Percentiles rank a stretch among this genome's conserved stretches.
These are phyloP conservation scores for Trididemnum miniatum DNA, from an alignment of 23 tunicate species.

Conservation along the genomic window DNA sequence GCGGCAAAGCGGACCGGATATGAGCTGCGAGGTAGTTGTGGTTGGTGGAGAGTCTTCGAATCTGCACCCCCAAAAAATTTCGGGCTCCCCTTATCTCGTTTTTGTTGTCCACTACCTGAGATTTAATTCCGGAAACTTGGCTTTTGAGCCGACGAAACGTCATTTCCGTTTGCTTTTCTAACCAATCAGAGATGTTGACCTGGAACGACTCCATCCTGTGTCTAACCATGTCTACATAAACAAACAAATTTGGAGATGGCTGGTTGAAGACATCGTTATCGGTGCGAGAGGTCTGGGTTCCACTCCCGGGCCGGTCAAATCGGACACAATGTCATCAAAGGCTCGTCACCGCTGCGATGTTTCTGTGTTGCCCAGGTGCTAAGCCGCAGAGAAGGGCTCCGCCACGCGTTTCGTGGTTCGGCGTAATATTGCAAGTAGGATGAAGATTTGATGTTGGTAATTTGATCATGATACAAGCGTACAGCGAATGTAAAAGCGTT, in stretches of 20 bases:
- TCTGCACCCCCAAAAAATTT: neutral
- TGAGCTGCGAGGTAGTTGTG: neutral
- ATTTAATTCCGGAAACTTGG: neutral
- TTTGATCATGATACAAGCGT: too few relatives aligned
- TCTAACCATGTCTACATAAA: neutral
- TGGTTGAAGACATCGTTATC: too few relatives aligned
- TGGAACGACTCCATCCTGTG: neutral
- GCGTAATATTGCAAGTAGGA: too few relatives aligned
- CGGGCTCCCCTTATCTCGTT: neutral
- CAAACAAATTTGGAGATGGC: too few relatives aligned
- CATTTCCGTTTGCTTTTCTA: neutral
- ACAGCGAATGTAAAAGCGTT: too few relatives aligned
- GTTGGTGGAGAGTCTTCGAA: neutral
- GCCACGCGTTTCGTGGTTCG: too few relatives aligned
- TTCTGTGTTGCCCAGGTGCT: too few relatives aligned
- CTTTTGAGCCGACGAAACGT: neutral
- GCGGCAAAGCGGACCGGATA: neutral
- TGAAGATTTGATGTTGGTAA: neutral
- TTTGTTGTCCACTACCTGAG: slow-evolving; percentile 14
- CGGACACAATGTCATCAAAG: too few relatives aligned
- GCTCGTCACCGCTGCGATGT: too few relatives aligned
- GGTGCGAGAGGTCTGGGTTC: too few relatives aligned
- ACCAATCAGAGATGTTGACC: neutral
- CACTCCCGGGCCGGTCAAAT: too few relatives aligned
- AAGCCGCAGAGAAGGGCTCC: too few relatives aligned